Conservation (phyloP, 1,140 invertebrate species). For the Bombus turneri region DNA sequence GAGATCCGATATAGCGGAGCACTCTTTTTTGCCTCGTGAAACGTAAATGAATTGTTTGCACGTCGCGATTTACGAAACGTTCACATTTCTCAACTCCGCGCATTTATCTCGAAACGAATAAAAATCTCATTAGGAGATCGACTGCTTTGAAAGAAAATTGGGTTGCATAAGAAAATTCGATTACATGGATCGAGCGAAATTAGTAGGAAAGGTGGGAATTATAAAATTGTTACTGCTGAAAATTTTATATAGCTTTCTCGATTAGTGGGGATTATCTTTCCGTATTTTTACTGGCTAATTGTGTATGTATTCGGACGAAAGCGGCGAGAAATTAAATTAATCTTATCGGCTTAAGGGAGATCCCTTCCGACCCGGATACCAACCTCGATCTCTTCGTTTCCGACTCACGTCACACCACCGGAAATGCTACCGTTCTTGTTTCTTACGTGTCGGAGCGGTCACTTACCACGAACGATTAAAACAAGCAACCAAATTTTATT, state of each 20-base stretch:
- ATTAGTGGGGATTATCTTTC: constrained; percentile 5
- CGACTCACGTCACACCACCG: constrained; percentile 45
- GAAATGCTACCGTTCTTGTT: constrained; percentile 42
- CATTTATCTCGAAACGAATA: neutral
- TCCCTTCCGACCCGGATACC: constrained; percentile 38
- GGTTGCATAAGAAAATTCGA: neutral
- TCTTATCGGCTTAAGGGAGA: constrained; percentile 66
- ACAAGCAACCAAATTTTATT: too few species aligned
- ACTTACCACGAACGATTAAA: neutral
- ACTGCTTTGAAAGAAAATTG: neutral
- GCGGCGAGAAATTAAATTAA: constrained; percentile 71
- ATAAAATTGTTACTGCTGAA: neutral
- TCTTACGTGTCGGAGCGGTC: neutral
- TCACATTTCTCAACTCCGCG: neutral
- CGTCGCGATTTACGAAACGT: neutral
- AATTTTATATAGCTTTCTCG: neutral
- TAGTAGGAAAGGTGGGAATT: neutral
- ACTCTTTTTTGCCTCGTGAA: too few species aligned
- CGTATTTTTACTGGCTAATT: constrained; percentile 3
- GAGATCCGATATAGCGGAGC: neutral
- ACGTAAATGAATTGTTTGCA: neutral
- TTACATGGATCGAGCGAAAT: neutral
- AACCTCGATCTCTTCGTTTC: constrained; percentile 49
- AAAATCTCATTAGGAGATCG: neutral
- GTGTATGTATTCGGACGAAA: constrained; percentile 44